These are phyloP conservation scores for Phalacrocorax brasilianus DNA, from an alignment of 2,113 vertebrate species.

Conservation along the genomic window DNA sequence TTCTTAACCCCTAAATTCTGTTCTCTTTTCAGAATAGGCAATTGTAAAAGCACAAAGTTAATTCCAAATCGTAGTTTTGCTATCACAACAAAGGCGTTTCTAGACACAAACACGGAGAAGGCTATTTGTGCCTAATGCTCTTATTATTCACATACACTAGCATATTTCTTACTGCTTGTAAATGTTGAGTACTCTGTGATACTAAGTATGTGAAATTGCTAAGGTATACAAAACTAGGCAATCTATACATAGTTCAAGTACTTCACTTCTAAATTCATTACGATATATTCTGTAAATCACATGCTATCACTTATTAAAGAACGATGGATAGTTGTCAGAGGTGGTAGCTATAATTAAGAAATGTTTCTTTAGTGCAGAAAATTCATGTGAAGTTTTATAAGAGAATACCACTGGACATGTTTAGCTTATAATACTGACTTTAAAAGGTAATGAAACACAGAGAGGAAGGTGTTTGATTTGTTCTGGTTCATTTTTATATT, in stretches of 20 bases:
- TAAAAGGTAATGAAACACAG: not conserved
- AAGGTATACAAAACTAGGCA: not conserved
- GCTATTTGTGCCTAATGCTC: not conserved
- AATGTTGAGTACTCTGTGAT: not conserved
- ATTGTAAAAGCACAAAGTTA: not conserved
- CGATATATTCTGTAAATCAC: not conserved
- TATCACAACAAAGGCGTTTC: not conserved
- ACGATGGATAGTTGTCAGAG: not conserved
- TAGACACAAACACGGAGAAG: not conserved
- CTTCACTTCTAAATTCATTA: not conserved
- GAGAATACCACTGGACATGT: not conserved
- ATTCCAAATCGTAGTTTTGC: not conserved
- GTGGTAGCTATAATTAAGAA: not conserved
- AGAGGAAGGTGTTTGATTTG: not conserved
- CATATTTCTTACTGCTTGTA: not conserved
- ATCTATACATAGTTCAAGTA: not conserved
- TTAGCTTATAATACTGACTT: not conserved
- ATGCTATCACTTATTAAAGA: not conserved
- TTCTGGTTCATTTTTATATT: not conserved
- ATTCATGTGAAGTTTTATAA: not conserved
- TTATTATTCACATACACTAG: not conserved
- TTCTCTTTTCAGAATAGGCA: not conserved
- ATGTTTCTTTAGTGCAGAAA: not conserved
- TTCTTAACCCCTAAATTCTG: not conserved
- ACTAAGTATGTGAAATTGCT: not conserved